Evolutionary conservation across 2,113 vertebrate species (phyloP), one percentile per base, ranked within the genome.

Genomic region (Misgurnus mizolepis): DNA sequence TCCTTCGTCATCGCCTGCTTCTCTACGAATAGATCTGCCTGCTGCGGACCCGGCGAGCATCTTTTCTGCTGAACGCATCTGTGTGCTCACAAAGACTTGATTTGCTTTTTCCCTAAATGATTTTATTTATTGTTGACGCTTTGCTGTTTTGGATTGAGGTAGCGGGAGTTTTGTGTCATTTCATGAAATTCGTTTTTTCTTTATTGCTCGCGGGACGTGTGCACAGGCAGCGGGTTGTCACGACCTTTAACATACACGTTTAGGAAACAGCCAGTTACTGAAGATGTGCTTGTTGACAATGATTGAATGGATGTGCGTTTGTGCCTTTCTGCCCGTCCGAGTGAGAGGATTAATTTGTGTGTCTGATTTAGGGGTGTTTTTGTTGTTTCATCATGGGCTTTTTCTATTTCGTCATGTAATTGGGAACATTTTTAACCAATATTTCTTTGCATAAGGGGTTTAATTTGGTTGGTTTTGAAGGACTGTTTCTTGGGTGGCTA

Each of bases 111-210:
- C 41, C 34, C 27, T 11, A 11, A 62, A 39, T 34, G 17, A 27
- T 39, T 84, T 79, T 74, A 84, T 84, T 81, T 84, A 80, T 78
- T 84, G 79, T 80, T 18, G 27, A 61, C 60, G 78, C 72, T 83
- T 67, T 53, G 45, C 39, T 47, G 64, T 34, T 78, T 39, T 47
- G 70, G 67, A 49, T 45, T 76, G 74, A 71, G 34, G 74, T 82
- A 12, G 39, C 64, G 62, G 81, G 68, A 39, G 60, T 68, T 69
- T 11, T 5, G 45, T 41, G n/a, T 72, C 9, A 17, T 71, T 22
- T 22, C 22, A 22, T 22, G 22, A 22, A 22, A 22, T 22, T n/a
- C 50, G 47, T 55, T 22, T 43, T 22, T n/a, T 61, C 39, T 14
- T 43, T 49, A 65, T 39, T 76, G 39, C 65, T 69, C 11, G 74